A percentile compares a stretch with the other conserved stretches of the same genome.
These are phyloP conservation scores for Carollia perspicillata DNA, from an alignment of 2,113 vertebrate genomes.

Conservation along the genomic window DNA sequence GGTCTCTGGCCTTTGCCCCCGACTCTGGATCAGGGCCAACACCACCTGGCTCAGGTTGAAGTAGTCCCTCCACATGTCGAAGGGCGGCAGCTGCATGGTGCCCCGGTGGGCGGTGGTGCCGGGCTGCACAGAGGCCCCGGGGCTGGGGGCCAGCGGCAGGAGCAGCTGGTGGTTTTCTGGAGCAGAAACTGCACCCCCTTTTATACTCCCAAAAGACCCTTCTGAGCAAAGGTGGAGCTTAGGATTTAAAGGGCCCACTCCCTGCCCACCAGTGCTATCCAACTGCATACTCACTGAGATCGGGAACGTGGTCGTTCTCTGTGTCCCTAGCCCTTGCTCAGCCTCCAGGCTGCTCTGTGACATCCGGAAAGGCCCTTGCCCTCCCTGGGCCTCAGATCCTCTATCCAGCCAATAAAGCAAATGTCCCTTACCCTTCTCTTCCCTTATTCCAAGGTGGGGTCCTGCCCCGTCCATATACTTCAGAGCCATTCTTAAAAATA, in stretches of 20 bases:
- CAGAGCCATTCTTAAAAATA: background rate
- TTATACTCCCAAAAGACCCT: slow-evolving; percentile 57
- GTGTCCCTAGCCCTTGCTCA: background rate
- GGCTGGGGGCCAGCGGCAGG: background rate
- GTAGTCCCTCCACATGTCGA: slow-evolving; percentile 79
- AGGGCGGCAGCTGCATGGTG: slow-evolving; percentile 37
- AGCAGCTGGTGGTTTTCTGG: background rate
- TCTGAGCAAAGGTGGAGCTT: slow-evolving; percentile 73
- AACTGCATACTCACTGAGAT: background rate
- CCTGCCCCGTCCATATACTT: rapidly evolving
- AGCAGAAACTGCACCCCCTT: slow-evolving; percentile 42
- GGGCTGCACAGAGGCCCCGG: rapidly evolving
- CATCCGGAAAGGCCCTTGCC: background rate
- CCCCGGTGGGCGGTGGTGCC: rapidly evolving
- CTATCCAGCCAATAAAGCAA: background rate
- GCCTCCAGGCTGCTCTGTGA: background rate
- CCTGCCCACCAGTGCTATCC: background rate
- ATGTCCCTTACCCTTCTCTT: background rate
- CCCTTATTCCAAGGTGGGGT: background rate
- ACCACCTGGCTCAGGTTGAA: slow-evolving; percentile 71
- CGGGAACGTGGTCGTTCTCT: background rate
- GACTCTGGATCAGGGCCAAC: background rate
- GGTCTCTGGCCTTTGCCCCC: background rate
- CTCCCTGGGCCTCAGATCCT: slow-evolving; percentile 26
- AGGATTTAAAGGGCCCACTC: slow-evolving; percentile 70